A percentile compares a stretch with the other conserved stretches of the same genome.
These are phyloP conservation scores for Coryphaenoides rupestris DNA, from an alignment of 2,113 vertebrate species.

Conservation along the genomic window DNA sequence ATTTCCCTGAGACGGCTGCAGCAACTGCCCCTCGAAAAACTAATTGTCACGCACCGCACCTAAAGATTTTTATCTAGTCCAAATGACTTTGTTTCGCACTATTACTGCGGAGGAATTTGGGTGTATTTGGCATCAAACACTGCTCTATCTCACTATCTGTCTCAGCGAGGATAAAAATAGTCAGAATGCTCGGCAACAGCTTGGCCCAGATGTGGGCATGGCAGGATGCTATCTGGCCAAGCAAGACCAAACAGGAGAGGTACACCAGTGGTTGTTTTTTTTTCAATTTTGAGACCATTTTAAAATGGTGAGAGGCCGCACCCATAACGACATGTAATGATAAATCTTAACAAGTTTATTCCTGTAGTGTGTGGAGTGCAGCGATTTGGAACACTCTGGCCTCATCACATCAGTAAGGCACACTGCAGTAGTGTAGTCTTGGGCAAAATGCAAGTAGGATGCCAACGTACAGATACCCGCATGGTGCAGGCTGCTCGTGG, in stretches of 20 bases:
- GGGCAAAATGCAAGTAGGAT: slow-evolving; percentile 1
- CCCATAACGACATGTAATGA: too few species aligned
- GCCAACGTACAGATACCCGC: too few species aligned
- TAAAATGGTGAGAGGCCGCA: too few species aligned
- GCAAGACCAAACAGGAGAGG: too few species aligned
- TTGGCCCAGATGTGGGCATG: not conserved
- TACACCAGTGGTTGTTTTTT: too few species aligned
- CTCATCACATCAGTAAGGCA: slow-evolving; percentile 22
- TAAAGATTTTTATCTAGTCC: slow-evolving; percentile 57
- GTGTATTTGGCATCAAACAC: slow-evolving; percentile 49
- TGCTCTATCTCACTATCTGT: slow-evolving; percentile 12
- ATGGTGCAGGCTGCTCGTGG: too few species aligned
- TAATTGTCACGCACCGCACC: too few species aligned
- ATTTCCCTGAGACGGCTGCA: slow-evolving; percentile 31
- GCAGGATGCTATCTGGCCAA: not conserved
- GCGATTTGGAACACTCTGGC: slow-evolving; percentile 9
- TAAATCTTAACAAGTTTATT: too few species aligned
- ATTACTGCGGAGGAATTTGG: slow-evolving; percentile 56
- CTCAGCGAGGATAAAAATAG: slow-evolving; percentile 20
- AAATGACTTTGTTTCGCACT: slow-evolving; percentile 33
- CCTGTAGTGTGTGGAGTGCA: too few species aligned
- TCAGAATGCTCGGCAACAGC: slow-evolving; percentile 12
- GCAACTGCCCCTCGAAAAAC: not conserved
- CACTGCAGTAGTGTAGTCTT: slow-evolving; percentile 32
- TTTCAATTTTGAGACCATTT: too few species aligned